phyloP scores from a whole-genome alignment of 2,113 vertebrate species.

The Zingel zingel region DNA sequence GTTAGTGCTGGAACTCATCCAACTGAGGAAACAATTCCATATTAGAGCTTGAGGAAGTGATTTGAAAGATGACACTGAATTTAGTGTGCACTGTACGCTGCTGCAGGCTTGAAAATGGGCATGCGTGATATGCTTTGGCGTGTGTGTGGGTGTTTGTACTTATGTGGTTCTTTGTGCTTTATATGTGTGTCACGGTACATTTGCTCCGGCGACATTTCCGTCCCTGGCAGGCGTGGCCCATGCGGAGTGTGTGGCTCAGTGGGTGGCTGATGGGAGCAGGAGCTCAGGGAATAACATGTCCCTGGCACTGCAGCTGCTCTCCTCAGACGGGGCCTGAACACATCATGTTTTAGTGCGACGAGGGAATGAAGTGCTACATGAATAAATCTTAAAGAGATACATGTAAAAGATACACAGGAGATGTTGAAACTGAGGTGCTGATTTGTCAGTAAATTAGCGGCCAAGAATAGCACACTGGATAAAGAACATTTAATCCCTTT shows the following conservation, averaged over 20 bases:
- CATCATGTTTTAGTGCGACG: conserved; percentile 12
- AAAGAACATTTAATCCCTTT: conserved; percentile 18
- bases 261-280: conserved; percentile 67
- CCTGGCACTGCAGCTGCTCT: conserved; percentile 66
- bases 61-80: conserved; percentile 52
- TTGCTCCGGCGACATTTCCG: conserved; percentile 26
- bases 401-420: background rate
- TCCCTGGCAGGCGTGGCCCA: conserved; percentile 50
- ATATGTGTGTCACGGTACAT: conserved; percentile 47
- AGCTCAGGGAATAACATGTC: conserved; percentile 54
- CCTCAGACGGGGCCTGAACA: conserved; percentile 52
- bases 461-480: conserved; percentile 46
- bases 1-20: conserved; percentile 29
- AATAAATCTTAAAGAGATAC: conserved; percentile 40
- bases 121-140: conserved; percentile 19
- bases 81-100: background rate
- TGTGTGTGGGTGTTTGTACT: conserved; percentile 34
- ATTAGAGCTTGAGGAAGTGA: conserved; percentile 52
- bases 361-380: conserved; percentile 28
- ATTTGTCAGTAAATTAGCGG: conserved; percentile 20
- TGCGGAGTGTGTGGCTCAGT: conserved; percentile 49
- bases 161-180: conserved; percentile 27
- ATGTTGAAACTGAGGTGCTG: background rate
- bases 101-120: conserved; percentile 29
- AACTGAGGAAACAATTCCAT: conserved; percentile 39